Base-by-base conservation (phyloP, 2,888 invertebrate species). In the Lacanobia wlatinum region DNA sequence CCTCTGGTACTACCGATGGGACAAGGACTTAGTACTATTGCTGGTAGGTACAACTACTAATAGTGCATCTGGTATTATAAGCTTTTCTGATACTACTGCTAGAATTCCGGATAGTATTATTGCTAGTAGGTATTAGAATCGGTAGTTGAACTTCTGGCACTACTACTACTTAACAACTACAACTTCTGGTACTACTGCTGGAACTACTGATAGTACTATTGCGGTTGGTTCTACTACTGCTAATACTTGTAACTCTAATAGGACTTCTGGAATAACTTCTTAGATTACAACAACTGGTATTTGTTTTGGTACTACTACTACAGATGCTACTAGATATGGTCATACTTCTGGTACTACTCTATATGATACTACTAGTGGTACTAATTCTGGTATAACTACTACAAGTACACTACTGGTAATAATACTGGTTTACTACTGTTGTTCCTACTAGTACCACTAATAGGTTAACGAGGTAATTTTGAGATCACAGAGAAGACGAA, bases 401-500 rank as follows among this genome's bases (percentile, higher is more conserved):
- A 28, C 28, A 28, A 3, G 28, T 28, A 28, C 28, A 40, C 21
- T 59, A 59, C 59, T 21, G 21, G n/a, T 43, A 21, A 2, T 9
- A 58, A 12, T 38, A n/a, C 8, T 23, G 7, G 14, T 50, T 7
- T 10, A 18, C 34, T 18, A 34, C 28, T 56, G 8, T 18, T 23
- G 28, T 28, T 28, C 1, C 28, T 28, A 28, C 28, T 28, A 2
- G 28, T 28, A 48, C 48, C 18, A 61, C 4, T 4, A 46, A 34
- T 55, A 50, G 9, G 7, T 34, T 16, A 73, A 71, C 6, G 10
- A 38, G 38, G 61, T 7, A 34, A 73, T 21, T 53, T 60, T 14
- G 16, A 0, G 52, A 52, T 21, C 59, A 73, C 60, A 75, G 59
- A 18, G 46, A 73, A 73, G 28, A 38, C n/a, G 23, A 59, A 14